phyloP scores from a whole-genome alignment of 2,888 invertebrate species.

The Fissipunctia ypsillon region DNA sequence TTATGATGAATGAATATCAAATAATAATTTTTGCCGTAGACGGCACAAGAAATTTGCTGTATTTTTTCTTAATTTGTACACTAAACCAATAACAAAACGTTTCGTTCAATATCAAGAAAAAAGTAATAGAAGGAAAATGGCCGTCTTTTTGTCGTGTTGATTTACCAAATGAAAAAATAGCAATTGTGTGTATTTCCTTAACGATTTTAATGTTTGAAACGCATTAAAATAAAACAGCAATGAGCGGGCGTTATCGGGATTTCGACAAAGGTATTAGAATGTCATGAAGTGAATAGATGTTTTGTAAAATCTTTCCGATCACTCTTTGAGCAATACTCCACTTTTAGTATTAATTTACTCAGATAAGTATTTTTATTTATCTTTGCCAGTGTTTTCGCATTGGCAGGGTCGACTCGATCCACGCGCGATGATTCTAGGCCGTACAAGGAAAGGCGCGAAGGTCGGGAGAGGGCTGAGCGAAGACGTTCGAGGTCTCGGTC shows the following conservation, averaged over 20 bases:
- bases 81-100: constrained; percentile 48
- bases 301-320: constrained; percentile 39
- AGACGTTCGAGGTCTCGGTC: constrained; percentile 78
- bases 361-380: constrained; percentile 87
- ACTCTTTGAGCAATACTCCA: constrained; percentile 40
- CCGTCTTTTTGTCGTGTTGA: constrained; percentile 43
- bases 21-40: accelerated
- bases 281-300: constrained; percentile 67
- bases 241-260: constrained; percentile 80
- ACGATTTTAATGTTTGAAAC: constrained; percentile 48
- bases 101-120: constrained; percentile 26
- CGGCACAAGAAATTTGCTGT: no score
- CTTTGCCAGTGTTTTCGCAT: constrained; percentile 94
- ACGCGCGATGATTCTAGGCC: constrained; percentile 90
- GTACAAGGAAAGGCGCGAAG: constrained; percentile 72
- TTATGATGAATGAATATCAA: no score
- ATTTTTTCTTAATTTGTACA: not conserved
- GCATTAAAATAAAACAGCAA: constrained; percentile 57
- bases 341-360: constrained; percentile 68
- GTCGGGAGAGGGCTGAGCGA: constrained; percentile 63
- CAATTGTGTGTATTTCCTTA: constrained; percentile 19
- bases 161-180: constrained; percentile 27
- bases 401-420: constrained; percentile 92
- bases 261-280: constrained; percentile 84
- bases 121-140: constrained; percentile 51